These are phyloP conservation scores for Tortrix viridana DNA, from an alignment of 2,888 invertebrate genomes.

Conservation along the genomic window DNA sequence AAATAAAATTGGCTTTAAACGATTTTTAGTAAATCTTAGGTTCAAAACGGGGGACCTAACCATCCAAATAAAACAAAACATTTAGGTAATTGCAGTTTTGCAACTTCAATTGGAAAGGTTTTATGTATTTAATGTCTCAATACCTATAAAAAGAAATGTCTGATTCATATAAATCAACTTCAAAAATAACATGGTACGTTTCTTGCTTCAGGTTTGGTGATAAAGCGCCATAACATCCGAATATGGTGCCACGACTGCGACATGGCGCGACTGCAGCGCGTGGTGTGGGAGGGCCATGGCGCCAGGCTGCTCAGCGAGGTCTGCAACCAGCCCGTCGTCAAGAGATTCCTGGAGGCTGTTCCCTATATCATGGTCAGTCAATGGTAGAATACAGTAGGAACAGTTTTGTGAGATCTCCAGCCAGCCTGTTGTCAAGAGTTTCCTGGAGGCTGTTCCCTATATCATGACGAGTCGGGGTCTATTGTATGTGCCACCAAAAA, in stretches of 20 bases:
- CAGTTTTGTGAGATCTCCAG: conserved; percentile 94
- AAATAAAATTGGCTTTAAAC: no score
- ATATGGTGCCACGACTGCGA: conserved; percentile 98
- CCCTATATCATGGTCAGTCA: conserved; percentile 87
- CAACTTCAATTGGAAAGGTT: no score
- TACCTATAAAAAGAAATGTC: no score
- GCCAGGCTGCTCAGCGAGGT: conserved; percentile 92
- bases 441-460: conserved; percentile 96
- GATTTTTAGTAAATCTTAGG: no score
- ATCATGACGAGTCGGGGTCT: conserved; percentile 82
- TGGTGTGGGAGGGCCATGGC: conserved; percentile 96
- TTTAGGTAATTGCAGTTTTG: no score
- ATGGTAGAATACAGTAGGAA: no score
- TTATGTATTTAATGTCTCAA: no score
- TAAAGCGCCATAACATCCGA: conserved; percentile 94
- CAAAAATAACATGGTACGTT: not conserved
- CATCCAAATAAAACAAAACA: no score
- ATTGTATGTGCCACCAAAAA: no score
- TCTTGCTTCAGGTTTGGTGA: conserved; percentile 87
- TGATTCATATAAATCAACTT: no score
- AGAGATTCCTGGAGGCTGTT: conserved; percentile 95
- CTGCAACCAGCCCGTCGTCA: conserved; percentile 92
- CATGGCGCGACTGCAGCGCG: conserved; percentile 92
- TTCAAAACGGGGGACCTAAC: no score
- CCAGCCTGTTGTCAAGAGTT: conserved; percentile 91